Evolutionary conservation across 2,113 vertebrate genomes (phyloP), one percentile per base, ranked within the genome.

Genomic region (Seriola quinqueradiata): DNA sequence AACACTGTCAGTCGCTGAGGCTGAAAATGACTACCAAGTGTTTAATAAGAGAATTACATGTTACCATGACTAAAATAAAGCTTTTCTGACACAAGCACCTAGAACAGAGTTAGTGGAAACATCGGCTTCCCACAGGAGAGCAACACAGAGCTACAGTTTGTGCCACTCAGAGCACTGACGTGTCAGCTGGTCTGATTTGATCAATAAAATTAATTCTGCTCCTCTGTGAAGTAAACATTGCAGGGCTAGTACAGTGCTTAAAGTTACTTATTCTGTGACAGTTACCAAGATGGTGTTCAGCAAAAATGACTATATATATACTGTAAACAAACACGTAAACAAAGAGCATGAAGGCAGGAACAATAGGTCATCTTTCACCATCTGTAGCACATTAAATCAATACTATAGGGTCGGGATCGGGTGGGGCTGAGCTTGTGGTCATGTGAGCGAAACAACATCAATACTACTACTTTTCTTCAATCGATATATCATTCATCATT

Each of bases 151-250:
- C 38, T 12, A 12, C 23, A 59, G 14, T 1, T 11, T 16, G 21
- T 28, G 54, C 48, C 44, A 32, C 52, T 6, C 40, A 36, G 34
- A 19, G 55, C 1, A 2, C 64, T n/a, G 55, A 17, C 2, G 1
- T 28, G 55, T 75, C 79, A 72, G 63, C 44, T 5, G 25, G 13
- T 28, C 68, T 64, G 60, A 60, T 77, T 46, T 9, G 69, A 90
- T 91, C 88, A 83, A 91, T 89, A 75, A 32, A 85, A 81, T 72
- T 55, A 75, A 76, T 89, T 80, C 63, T 54, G 40, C 60, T 11
- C n/a, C 72, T 81, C 48, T 23, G 38, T 79, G 79, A 75, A 66
- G 78, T 60, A 74, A 90, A 84, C 88, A 86, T 8, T 1, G 14
- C 54, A 65, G 10, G 11, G 19, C 48, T 21, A 32, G 69, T 17